These are phyloP conservation scores for Ptychadena robeensis DNA, from an alignment of 2,797 vertebrate species.

Conservation along the genomic window DNA sequence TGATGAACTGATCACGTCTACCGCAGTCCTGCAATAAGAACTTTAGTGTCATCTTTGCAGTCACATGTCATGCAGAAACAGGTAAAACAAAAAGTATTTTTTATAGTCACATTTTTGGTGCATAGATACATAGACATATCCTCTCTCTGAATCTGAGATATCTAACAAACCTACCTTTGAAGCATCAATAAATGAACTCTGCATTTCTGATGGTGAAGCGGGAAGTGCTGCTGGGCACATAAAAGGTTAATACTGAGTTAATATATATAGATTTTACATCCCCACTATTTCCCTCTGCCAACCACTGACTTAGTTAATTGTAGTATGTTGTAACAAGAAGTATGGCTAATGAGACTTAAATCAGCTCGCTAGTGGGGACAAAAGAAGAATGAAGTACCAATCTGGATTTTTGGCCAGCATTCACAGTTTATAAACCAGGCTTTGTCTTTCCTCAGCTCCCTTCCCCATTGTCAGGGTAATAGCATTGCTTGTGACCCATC, in stretches of 20 bases:
- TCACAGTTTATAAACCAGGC: slow-evolving; percentile 28
- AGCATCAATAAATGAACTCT: background rate
- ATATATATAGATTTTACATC: slow-evolving; percentile 30
- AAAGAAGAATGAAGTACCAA: slow-evolving; percentile 43
- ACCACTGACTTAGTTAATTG: slow-evolving; percentile 54
- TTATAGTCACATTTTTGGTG: background rate
- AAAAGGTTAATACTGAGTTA: slow-evolving; percentile 26
- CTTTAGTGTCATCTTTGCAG: too few species aligned
- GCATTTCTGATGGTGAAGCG: background rate
- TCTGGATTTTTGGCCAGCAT: slow-evolving; percentile 53
- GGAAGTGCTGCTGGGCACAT: background rate
- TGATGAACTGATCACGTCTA: too few species aligned
- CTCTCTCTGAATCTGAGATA: background rate
- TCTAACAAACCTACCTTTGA: background rate
- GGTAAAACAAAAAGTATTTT: too few species aligned
- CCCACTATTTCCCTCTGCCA: slow-evolving; percentile 44
- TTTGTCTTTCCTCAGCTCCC: slow-evolving; percentile 26
- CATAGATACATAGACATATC: too few species aligned
- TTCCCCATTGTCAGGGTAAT: slow-evolving; percentile 55
- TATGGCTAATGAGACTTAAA: slow-evolving; percentile 58
- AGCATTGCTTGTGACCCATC: slow-evolving; percentile 17
- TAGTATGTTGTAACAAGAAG: slow-evolving; percentile 55
- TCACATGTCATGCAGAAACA: too few species aligned
- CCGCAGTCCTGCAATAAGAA: too few species aligned
- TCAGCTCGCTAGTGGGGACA: slow-evolving; percentile 49